Base-by-base conservation (phyloP, 1,140 invertebrate genomes). In the Pogonognathellus flavescens region DNA sequence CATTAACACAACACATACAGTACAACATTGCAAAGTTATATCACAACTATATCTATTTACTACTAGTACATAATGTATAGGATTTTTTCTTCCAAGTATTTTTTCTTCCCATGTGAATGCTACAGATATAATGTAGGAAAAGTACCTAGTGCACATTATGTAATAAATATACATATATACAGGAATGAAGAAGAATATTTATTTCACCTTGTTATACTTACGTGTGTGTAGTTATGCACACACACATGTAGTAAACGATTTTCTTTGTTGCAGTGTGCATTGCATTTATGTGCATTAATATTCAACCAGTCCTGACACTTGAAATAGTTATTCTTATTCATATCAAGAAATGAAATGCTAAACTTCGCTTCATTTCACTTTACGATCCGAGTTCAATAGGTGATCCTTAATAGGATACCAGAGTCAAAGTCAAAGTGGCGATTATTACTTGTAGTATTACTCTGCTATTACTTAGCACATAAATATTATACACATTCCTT, bases 171-270 rank as follows among this genome's bases (percentile, higher is more conserved):
- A 13, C 10, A 9, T 76, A 66, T 66, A 66, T 14, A 7, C 14
- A 55, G 53, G 62, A 66, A 10, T 20, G n/a, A 50, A 18, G 14
- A 49, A 14, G 18, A 49, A 76, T 76, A 49, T 31, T 76, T 76
- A 76, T 76, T 76, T 76, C 70, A 76, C 70, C 70, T 76, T 76
- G 70, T 76, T 76, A 76, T 76, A 66, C 62, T 25, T 66, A 66
- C 31, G 6, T 41, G 31, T 41, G 1, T 41, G 31, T 66, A 62
- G 62, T 66, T 66, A 50, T 49, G 31, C 70, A 76, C 70, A 76
- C 31, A n/a, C 16, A 70, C 22, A 41, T 70, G 66, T 66, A 66
- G 25, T 66, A 50, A 50, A 18, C 70, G 41, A 16, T 57, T 76
- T 76, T 76, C 41, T 76, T 41, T 76, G 31, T 41, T 41, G 31